phyloP scores from a whole-genome alignment of 2,888 invertebrate species.

The Harpagoxenus sublaevis region DNA sequence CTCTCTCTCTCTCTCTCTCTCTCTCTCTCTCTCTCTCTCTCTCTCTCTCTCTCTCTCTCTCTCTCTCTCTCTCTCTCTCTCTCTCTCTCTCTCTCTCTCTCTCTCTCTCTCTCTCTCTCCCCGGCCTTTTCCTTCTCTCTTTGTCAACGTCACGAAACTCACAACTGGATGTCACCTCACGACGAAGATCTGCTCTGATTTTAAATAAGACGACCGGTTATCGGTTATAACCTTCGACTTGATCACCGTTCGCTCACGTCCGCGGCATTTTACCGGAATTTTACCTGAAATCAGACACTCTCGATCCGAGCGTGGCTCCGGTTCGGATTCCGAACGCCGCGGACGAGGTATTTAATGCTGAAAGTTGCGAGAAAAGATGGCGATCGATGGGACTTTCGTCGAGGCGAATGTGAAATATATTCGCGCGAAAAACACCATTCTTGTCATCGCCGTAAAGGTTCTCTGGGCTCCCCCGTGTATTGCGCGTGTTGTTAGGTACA shows the following conservation, averaged over 20 bases:
- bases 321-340: not conserved
- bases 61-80: constrained; percentile 8
- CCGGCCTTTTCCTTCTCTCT: not conserved
- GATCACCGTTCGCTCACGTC: not conserved
- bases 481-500: not conserved
- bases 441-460: constrained; percentile 3
- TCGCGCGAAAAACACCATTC: not conserved
- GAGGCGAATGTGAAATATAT: not conserved
- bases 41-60: constrained; percentile 20
- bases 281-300: constrained; percentile 4
- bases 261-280: not conserved
- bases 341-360: constrained; percentile 2
- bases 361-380: not conserved
- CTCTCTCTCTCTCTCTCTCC: constrained; percentile 14
- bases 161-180: constrained; percentile 13
- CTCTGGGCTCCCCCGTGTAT: not conserved
- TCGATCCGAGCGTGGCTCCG: not conserved
- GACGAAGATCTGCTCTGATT: constrained; percentile 29
- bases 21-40: constrained; percentile 30
- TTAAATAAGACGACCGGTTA: constrained; percentile 11
- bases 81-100: not conserved
- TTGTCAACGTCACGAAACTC: constrained; percentile 17
- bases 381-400: not conserved
- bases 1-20: constrained; percentile 25
- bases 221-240: constrained; percentile 3